Percentiles rank a stretch among this genome's conserved stretches.
phyloP scores from a whole-genome alignment of 2,888 invertebrate species.

The Drosophila engyochracea region DNA sequence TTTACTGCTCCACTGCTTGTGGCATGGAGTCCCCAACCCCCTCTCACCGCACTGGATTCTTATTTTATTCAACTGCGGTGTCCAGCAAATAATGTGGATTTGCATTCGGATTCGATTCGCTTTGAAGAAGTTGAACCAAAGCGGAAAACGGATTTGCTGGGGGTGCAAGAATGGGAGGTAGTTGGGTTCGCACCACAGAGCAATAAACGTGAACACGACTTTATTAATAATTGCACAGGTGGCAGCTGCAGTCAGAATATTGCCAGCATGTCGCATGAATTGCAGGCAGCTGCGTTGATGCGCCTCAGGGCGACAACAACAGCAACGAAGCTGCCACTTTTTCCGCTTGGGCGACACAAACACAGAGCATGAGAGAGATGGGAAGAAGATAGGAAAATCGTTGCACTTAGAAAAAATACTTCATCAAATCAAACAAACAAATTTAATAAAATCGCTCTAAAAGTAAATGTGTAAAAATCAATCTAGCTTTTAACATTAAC shows the following conservation, averaged over 20 bases:
- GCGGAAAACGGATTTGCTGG: background rate
- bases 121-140: background rate
- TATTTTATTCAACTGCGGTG: background rate
- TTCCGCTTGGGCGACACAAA: constrained; percentile 29
- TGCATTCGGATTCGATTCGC: background rate
- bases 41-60: background rate
- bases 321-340: constrained; percentile 29
- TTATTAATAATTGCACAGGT: constrained; percentile 35
- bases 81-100: background rate
- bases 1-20: background rate
- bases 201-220: constrained; percentile 27
- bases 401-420: background rate
- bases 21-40: background rate
- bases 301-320: background rate
- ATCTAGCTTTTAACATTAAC: background rate
- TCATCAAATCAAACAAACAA: background rate
- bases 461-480: background rate
- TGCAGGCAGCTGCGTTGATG: constrained; percentile 24
- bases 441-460: background rate
- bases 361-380: constrained; percentile 5
- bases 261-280: constrained; percentile 19
- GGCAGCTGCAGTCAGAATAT: constrained; percentile 37
- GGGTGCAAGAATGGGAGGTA: background rate
- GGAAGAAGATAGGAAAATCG: background rate
- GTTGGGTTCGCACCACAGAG: background rate